These are phyloP conservation scores for Pogonocherus hispidulus DNA, from an alignment of 2,888 invertebrate species.

Conservation along the genomic window DNA sequence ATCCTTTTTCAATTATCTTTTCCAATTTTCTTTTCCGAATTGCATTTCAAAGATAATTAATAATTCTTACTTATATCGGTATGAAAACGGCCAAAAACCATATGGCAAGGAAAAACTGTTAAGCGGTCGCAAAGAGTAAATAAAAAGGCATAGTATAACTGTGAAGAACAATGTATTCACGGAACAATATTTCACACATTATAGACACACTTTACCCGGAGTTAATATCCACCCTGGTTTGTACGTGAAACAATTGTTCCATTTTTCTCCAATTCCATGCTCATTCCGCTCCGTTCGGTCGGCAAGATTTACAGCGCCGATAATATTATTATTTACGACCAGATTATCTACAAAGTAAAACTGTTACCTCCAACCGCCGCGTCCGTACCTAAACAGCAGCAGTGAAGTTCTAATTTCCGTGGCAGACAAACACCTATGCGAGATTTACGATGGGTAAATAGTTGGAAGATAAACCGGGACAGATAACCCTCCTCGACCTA, in stretches of 20 bases:
- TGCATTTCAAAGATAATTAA: too few species aligned
- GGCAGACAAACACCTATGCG: constrained; percentile 29
- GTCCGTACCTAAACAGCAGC: constrained; percentile 29
- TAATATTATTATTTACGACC: constrained; percentile 12
- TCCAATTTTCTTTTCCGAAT: too few species aligned
- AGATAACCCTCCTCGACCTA: constrained; percentile 26
- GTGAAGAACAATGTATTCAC: background rate
- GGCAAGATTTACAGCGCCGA: background rate
- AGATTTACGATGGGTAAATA: constrained; percentile 53
- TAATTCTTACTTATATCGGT: too few species aligned
- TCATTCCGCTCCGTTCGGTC: background rate
- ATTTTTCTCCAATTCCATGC: background rate
- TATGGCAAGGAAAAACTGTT: too few species aligned
- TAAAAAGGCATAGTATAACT: too few species aligned
- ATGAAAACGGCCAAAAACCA: too few species aligned
- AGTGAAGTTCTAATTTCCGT: constrained; percentile 47
- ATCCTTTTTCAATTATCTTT: too few species aligned
- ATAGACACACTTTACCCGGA: background rate
- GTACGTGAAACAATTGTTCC: background rate
- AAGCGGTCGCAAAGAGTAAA: too few species aligned
- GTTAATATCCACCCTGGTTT: background rate
- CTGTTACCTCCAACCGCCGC: constrained; percentile 15
- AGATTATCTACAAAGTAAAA: constrained; percentile 18
- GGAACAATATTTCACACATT: background rate
- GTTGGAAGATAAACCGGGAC: constrained; percentile 51